Conservation (phyloP, 1,140 invertebrate genomes). For the Pogonus chalceus region DNA sequence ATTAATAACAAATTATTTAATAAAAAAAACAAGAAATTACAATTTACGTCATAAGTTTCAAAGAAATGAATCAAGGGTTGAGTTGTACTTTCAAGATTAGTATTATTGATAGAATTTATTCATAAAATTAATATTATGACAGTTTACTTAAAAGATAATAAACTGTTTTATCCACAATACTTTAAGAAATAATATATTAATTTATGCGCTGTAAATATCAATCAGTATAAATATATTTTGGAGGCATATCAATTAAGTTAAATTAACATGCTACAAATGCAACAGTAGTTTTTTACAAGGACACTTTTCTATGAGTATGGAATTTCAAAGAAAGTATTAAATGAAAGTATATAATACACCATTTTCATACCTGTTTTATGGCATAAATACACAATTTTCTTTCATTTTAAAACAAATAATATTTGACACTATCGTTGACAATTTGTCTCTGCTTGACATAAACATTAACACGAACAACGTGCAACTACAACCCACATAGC, state of each 20-base stretch:
- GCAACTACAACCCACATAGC: not conserved
- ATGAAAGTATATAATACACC: not conserved
- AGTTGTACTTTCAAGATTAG: too few species aligned
- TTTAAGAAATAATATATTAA: not conserved
- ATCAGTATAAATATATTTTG: conserved; percentile 1
- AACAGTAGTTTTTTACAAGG: not conserved
- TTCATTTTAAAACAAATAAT: conserved; percentile 1
- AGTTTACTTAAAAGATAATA: too few species aligned
- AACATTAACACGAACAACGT: not conserved
- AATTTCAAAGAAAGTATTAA: not conserved
- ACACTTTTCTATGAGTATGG: not conserved
- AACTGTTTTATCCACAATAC: too few species aligned
- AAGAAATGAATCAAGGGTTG: too few species aligned
- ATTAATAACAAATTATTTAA: too few species aligned
- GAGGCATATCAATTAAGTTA: conserved; percentile 1
- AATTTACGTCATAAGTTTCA: too few species aligned
- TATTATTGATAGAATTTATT: too few species aligned
- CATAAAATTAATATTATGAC: too few species aligned
- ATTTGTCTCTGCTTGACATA: too few species aligned
- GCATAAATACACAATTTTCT: not conserved
- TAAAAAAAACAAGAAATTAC: too few species aligned
- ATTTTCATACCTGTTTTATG: not conserved
- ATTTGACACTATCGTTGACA: not conserved
- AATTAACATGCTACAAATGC: not conserved
- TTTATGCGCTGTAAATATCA: not conserved